Conservation (phyloP, 2,797 vertebrate genomes). For the Geotrypetes seraphini region DNA sequence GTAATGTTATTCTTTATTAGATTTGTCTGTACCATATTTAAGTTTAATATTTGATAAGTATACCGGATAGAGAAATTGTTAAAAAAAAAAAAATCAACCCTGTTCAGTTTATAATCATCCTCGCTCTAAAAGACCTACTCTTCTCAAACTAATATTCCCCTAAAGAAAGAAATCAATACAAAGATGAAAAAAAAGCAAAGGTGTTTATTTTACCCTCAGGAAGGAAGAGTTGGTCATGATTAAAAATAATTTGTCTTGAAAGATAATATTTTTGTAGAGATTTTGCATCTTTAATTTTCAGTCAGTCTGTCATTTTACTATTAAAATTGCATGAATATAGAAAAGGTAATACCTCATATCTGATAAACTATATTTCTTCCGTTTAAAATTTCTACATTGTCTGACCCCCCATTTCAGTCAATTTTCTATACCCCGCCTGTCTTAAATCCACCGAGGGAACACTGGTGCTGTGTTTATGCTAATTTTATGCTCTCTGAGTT, state of each 20-base stretch:
- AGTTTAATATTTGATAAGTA: constrained; percentile 56
- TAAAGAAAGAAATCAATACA: constrained; percentile 27
- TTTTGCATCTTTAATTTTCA: constrained; percentile 30
- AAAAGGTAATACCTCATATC: constrained; percentile 30
- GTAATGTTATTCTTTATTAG: constrained; percentile 36
- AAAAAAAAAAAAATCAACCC: constrained; percentile 26
- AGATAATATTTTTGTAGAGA: constrained; percentile 10
- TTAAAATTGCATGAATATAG: constrained; percentile 39
- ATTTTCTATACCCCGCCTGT: constrained; percentile 65
- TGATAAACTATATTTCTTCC: constrained; percentile 32
- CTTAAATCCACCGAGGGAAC: constrained; percentile 51
- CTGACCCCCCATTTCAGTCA: constrained; percentile 69
- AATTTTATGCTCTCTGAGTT: constrained; percentile 79
- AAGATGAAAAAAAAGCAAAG: constrained; percentile 22
- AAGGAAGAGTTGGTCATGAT: constrained; percentile 24
- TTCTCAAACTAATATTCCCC: constrained; percentile 28
- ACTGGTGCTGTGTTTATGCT: constrained; percentile 70
- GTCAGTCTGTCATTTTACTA: constrained; percentile 20
- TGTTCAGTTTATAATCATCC: constrained; percentile 2
- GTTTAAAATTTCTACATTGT: constrained; percentile 47
- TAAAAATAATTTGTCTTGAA: constrained; percentile 34
- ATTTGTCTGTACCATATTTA: constrained; percentile 28
- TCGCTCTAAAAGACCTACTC: constrained; percentile 18
- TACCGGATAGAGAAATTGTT: constrained; percentile 20
- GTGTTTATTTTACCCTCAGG: constrained; percentile 28